These are phyloP conservation scores for Oryzias curvinotus DNA, from an alignment of 2,113 vertebrate species.

Conservation along the genomic window DNA sequence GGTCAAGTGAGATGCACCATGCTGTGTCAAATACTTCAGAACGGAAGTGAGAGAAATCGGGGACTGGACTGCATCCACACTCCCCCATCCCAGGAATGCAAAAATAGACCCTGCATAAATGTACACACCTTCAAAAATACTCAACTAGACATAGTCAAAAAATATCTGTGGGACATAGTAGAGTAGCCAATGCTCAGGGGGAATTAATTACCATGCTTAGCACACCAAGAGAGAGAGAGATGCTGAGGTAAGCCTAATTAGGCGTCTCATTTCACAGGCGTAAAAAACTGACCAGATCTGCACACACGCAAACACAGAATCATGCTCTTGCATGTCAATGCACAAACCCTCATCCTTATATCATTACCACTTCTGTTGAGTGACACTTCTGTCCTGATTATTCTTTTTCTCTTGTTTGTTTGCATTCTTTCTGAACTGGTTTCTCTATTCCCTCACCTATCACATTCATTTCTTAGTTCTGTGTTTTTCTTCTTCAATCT, in stretches of 20 bases:
- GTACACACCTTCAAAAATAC: neutral
- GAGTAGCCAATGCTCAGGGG: slow-evolving; percentile 46
- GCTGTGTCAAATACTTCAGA: slow-evolving; percentile 30
- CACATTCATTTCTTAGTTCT: neutral
- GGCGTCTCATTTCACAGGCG: slow-evolving; percentile 49
- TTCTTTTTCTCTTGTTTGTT: slow-evolving; percentile 1
- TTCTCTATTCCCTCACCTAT: neutral
- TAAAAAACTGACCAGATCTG: slow-evolving; percentile 42
- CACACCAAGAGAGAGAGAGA: slow-evolving; percentile 45
- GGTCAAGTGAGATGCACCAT: slow-evolving; percentile 21
- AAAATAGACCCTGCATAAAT: neutral
- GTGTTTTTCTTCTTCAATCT: slow-evolving; percentile 1
- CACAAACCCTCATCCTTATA: slow-evolving; percentile 19
- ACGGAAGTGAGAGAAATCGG: slow-evolving; percentile 57
- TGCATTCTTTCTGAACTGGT: slow-evolving; percentile 1
- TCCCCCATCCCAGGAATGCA: slow-evolving; percentile 21
- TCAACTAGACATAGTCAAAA: slow-evolving; percentile 8
- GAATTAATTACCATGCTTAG: slow-evolving; percentile 65
- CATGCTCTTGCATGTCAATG: slow-evolving; percentile 38
- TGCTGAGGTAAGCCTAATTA: slow-evolving; percentile 71
- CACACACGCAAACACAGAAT: slow-evolving; percentile 19
- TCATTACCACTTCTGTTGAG: slow-evolving; percentile 10
- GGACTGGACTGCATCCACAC: too few relatives aligned
- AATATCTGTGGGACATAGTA: slow-evolving; percentile 29
- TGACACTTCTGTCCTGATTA: slow-evolving; percentile 2